Conservation (phyloP, 2,797 vertebrate species). For the Babyrousa celebensis region DNA sequence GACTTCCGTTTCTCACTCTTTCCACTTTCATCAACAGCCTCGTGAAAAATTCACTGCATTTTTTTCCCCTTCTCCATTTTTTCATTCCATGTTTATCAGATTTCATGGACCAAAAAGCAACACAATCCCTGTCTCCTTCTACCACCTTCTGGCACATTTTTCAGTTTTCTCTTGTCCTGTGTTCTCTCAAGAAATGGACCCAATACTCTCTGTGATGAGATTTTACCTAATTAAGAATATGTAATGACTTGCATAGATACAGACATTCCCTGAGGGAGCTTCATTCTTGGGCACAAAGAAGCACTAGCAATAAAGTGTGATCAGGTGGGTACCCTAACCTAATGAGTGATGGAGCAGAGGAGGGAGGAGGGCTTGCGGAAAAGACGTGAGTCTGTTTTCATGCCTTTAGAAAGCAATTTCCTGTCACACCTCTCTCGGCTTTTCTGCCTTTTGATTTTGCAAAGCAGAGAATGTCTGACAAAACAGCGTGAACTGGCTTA, state of each 20-base stretch:
- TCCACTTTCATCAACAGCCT: not conserved
- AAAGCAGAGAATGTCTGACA: not conserved
- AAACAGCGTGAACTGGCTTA: not conserved
- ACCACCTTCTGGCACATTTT: not conserved
- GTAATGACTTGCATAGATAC: not conserved
- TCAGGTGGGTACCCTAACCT: not conserved
- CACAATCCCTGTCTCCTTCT: not conserved
- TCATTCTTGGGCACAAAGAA: not conserved
- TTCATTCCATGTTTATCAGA: not conserved
- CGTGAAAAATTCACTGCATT: not conserved
- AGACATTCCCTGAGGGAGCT: not conserved
- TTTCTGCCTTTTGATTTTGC: not conserved
- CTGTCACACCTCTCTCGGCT: not conserved
- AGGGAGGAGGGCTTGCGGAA: not conserved
- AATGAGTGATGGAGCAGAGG: not conserved
- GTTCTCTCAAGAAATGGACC: not conserved
- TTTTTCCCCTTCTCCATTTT: not conserved
- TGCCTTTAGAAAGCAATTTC: not conserved
- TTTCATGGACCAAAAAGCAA: not conserved
- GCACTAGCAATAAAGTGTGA: not conserved
- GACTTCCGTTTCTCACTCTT: not conserved
- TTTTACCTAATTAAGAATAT: not conserved
- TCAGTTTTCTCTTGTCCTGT: not conserved
- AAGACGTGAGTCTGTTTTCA: not conserved
- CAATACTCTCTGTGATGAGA: not conserved